phyloP scores from a whole-genome alignment of 2,113 vertebrate species.

The Podilymbus podiceps region DNA sequence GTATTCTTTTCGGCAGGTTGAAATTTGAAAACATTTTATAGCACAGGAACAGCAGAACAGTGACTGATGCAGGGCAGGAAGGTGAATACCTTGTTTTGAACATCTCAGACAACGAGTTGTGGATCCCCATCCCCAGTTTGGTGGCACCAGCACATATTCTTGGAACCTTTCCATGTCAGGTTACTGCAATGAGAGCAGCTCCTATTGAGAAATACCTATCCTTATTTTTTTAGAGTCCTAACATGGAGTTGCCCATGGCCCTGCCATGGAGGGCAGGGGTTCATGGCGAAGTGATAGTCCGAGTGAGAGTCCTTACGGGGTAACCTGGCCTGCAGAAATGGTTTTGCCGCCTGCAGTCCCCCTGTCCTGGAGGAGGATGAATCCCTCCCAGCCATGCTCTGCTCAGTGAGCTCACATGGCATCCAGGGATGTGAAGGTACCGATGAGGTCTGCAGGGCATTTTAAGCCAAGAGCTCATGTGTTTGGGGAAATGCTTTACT shows the following conservation, averaged over 20 bases:
- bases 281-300: not conserved
- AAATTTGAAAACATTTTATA: not conserved
- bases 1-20: not conserved
- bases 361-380: not conserved
- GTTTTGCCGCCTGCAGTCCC: not conserved
- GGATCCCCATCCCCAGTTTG: not conserved
- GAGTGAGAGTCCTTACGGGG: not conserved
- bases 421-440: not conserved
- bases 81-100: not conserved
- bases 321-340: not conserved
- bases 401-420: not conserved
- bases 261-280: not conserved
- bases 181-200: not conserved
- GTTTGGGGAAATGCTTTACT: not conserved
- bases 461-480: not conserved
- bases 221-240: not conserved
- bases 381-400: not conserved
- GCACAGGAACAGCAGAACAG: not conserved
- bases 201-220: not conserved
- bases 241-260: rapidly evolving
- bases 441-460: not conserved
- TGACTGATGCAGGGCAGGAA: not conserved
- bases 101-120: not conserved
- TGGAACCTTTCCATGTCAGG: not conserved
- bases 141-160: not conserved